A percentile compares a stretch with the other conserved stretches of the same genome.
Conservation (phyloP, 23 tunicate species). For the Trididemnum nubilum region DNA sequence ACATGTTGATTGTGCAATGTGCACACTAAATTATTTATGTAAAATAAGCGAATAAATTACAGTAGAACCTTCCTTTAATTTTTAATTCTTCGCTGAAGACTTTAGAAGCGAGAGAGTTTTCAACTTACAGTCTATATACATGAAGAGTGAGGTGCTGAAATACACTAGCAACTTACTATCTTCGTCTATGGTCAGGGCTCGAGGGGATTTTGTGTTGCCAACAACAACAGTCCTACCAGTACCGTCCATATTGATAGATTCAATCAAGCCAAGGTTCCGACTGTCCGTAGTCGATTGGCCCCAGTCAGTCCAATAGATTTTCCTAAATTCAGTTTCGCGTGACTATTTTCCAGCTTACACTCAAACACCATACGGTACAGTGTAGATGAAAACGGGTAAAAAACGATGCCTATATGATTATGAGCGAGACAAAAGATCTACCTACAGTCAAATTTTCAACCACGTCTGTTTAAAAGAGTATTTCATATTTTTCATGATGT, state of each 20-base stretch:
- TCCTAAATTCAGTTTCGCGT: slow-evolving; percentile 25
- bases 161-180: slow-evolving; percentile 58
- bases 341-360: neutral
- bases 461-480: no score
- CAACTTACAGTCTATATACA: no score
- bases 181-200: slow-evolving; percentile 52
- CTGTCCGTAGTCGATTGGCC: slow-evolving; percentile 37
- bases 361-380: neutral
- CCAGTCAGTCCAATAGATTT: slow-evolving; percentile 86
- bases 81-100: no score
- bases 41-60: no score
- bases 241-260: slow-evolving; percentile 70
- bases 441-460: no score
- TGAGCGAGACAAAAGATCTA: neutral
- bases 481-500: no score
- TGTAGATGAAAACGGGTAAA: neutral
- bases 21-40: no score
- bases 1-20: no score
- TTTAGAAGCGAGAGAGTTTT: no score
- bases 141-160: no score
- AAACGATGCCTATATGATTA: neutral
- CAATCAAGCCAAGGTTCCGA: slow-evolving; percentile 25
- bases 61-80: no score
- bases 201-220: slow-evolving; percentile 24
- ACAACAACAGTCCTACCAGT: slow-evolving; percentile 38